Base-by-base conservation (phyloP, 2,888 invertebrate species). In the Brenthis daphne region DNA sequence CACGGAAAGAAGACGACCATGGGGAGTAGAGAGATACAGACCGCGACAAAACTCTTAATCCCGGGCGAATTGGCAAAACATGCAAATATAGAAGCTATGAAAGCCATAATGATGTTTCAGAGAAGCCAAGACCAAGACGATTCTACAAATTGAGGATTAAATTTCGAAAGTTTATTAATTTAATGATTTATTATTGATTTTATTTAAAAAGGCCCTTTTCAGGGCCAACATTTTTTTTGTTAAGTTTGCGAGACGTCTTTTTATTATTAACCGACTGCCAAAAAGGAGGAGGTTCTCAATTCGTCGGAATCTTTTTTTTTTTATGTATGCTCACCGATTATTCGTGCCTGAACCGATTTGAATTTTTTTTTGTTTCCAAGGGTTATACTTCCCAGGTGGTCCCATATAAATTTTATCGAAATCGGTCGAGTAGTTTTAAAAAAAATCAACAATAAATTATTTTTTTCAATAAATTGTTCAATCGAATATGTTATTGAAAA, bases 31-130 rank as follows among this genome's bases (percentile, higher is more conserved):
- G 96, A 96, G 75, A 94, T 97, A 13, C 95, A 96, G 77, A 94
- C 95, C 0, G 95, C 96, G 0, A 94, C 96, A 0, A 93, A 94
- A 55, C 88, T 96, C 0, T 77, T 96, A 0, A 84, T 96, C 4
- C 96, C 96, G 0, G 96, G 96, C 6, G 96, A 96, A 80, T 81
- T 97, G 68, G 95, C 95, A 0, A 95, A 95, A 72, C 96, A 96
- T 82, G 96, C 96, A 0, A 94, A 95, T 63, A 92, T 92, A 48
- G 95, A 96, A 85, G 96, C 94, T 0, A 93, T 94, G 13, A 96
- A 95, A 77, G 95, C 95, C 0, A 68, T 90, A 0, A 76, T 70
- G 0, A 72, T 77, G 67, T 90, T 84, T 57, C 60, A 72, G 1
- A 74, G 63, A 13, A 72, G 67, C 43, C 66, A 58, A 4, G 57